Percentiles rank a stretch among this genome's conserved stretches.
Conservation (phyloP, 2,797 vertebrate genomes). For the Pseudochirops corinnae region DNA sequence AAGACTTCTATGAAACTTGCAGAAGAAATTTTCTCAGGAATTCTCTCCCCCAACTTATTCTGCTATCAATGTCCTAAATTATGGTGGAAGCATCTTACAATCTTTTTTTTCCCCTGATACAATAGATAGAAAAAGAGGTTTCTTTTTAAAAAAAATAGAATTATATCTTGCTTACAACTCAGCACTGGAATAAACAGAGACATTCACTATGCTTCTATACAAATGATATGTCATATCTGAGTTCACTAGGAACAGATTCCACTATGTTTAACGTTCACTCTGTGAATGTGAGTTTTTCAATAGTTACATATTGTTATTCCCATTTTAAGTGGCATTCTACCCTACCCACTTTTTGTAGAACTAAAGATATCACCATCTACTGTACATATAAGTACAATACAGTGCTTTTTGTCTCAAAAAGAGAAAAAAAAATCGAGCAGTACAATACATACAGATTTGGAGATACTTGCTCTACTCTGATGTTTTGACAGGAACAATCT, state of each 20-base stretch:
- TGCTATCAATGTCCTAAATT: slow-evolving; percentile 28
- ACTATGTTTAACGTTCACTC: slow-evolving; percentile 55
- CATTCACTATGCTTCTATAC: slow-evolving; percentile 36
- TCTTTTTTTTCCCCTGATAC: not conserved
- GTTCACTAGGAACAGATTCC: slow-evolving; percentile 2
- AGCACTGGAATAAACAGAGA: not conserved
- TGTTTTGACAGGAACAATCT: slow-evolving; percentile 84
- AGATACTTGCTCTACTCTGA: slow-evolving; percentile 75
- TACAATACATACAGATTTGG: slow-evolving; percentile 74
- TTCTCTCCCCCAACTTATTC: not conserved
- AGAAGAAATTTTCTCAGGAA: slow-evolving; percentile 35
- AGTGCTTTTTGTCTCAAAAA: slow-evolving; percentile 63
- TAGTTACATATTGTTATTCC: slow-evolving; percentile 73
- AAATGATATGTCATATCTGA: slow-evolving; percentile 31
- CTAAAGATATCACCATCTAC: slow-evolving; percentile 65
- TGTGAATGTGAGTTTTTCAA: slow-evolving; percentile 48
- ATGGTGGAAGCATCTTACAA: not conserved
- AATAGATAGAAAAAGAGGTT: slow-evolving; percentile 39
- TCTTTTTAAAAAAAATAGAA: slow-evolving; percentile 36
- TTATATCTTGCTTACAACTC: not conserved
- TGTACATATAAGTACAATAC: slow-evolving; percentile 67
- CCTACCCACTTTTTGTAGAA: slow-evolving; percentile 70
- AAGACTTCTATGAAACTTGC: slow-evolving; percentile 21
- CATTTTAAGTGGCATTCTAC: slow-evolving; percentile 60
- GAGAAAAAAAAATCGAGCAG: slow-evolving; percentile 59